Evolutionary conservation across 2,888 invertebrate genomes (phyloP), one percentile per base, ranked within the genome.

Genomic region (Dryobotodes eremita): DNA sequence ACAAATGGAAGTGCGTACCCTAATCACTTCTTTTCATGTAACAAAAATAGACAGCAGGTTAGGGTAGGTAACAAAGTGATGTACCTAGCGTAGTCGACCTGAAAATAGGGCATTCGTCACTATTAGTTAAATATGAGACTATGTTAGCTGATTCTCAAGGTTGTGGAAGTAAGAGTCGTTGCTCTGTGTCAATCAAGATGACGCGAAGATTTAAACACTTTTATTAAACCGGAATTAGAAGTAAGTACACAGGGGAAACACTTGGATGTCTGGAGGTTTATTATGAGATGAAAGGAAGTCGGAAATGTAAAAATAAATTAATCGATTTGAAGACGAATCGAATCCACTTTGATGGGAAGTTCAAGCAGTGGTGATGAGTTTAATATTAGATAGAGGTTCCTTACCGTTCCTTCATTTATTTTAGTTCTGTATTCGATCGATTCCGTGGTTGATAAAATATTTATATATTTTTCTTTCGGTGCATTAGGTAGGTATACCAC

Each of bases 1-100:
- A 77, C 72, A 84, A 86, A 80, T 74, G 71, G 76, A 69, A 75
- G 42, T 72, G 68, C 74, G 26, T 13, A 82, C 82, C 84, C 79
- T 79, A 57, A 62, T 86, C 77, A 82, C 61, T 82, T 75, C 61
- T 73, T 74, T 74, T 73, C 53, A 77, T 78, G 75, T 77, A 76
- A 71, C 62, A 69, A 36, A 70, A 64, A 53, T 82, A 77, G 71
- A 71, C 61, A 50, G 82, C 42, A 48, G 36, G 23, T 50, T 48
- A 42, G 48, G 59, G 42, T 53, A 48, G 66, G 57, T 53, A 64
- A 77, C 77, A 76, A 48, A 77, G 53, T 72, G 57, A 68, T 69
- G 68, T 77, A n/a, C n/a, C n/a, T n/a, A 36, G 55, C 68, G 46
- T 42, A 31, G 36, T 20, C 11, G 7, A n/a, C 36, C 50, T 46